phyloP scores from a whole-genome alignment of 2,888 invertebrate species.

The Campopleginae sp. region DNA sequence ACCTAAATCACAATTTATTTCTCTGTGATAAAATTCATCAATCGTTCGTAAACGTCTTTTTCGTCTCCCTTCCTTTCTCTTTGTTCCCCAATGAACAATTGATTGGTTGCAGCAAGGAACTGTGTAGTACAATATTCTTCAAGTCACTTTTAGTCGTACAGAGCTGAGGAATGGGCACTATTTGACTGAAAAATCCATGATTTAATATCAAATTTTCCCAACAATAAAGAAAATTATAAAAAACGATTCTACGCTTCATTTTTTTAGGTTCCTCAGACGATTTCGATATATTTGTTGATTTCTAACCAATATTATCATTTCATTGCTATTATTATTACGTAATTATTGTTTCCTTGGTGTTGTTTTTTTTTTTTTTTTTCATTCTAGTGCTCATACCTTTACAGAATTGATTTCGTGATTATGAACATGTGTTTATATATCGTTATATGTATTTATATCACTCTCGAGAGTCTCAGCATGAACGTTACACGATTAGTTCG shows the following conservation, averaged over 20 bases:
- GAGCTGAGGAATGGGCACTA: slow-evolving; percentile 18
- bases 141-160: slow-evolving; percentile 34
- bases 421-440: slow-evolving; percentile 22
- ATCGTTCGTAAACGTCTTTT: slow-evolving; percentile 61
- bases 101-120: slow-evolving; percentile 81
- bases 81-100: slow-evolving; percentile 61
- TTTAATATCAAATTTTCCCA: neutral
- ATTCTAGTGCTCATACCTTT: slow-evolving; percentile 18
- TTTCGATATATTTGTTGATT: neutral
- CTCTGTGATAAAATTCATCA: slow-evolving; percentile 74
- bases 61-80: slow-evolving; percentile 36
- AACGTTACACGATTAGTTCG: slow-evolving; percentile 10
- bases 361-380: neutral
- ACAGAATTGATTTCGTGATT: slow-evolving; percentile 30
- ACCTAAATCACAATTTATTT: slow-evolving; percentile 75
- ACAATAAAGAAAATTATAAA: neutral
- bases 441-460: slow-evolving; percentile 30
- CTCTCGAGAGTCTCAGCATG: slow-evolving; percentile 13
- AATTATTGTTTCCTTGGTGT: slow-evolving; percentile 3
- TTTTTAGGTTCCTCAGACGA: neutral
- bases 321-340: neutral
- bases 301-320: neutral
- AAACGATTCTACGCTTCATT: neutral
- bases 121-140: slow-evolving; percentile 72
- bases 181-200: slow-evolving; percentile 18